Conservation (phyloP, 2,113 vertebrate genomes). For the Meriones unguiculatus region DNA sequence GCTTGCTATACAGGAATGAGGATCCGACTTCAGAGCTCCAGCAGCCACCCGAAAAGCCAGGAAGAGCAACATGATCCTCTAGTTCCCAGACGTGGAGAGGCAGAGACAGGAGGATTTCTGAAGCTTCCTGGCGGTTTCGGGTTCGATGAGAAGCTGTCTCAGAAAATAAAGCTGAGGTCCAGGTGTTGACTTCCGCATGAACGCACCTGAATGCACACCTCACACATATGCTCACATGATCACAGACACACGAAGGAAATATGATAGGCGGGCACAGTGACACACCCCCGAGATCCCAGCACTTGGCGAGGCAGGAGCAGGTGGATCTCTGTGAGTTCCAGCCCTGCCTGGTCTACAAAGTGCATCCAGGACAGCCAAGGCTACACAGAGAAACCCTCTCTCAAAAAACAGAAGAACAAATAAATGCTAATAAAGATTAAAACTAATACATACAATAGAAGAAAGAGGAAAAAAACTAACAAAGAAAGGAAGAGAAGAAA, state of each 20-base stretch:
- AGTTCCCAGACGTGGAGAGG: neutral
- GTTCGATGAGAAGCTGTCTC: neutral
- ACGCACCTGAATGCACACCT: accelerated
- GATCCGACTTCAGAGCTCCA: neutral
- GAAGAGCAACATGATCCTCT: neutral
- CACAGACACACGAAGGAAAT: no score
- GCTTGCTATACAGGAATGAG: neutral
- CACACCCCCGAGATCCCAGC: no score
- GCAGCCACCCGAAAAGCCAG: no score
- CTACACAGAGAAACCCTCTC: no score
- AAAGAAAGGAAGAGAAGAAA: neutral
- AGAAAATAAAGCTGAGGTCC: neutral
- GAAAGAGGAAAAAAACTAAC: neutral
- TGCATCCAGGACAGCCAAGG: no score
- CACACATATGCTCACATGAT: neutral
- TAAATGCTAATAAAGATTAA: neutral
- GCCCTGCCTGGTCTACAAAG: no score
- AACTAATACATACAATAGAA: neutral
- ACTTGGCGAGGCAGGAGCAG: no score
- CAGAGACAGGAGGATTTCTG: neutral
- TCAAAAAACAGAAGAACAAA: no score
- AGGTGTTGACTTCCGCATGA: neutral
- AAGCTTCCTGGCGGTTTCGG: neutral
- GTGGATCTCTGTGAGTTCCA: no score
- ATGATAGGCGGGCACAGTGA: no score